Evolutionary conservation across 2,797 vertebrate genomes (phyloP), one percentile per base, ranked within the genome.

Genomic region (Ispidina lecontei): DNA sequence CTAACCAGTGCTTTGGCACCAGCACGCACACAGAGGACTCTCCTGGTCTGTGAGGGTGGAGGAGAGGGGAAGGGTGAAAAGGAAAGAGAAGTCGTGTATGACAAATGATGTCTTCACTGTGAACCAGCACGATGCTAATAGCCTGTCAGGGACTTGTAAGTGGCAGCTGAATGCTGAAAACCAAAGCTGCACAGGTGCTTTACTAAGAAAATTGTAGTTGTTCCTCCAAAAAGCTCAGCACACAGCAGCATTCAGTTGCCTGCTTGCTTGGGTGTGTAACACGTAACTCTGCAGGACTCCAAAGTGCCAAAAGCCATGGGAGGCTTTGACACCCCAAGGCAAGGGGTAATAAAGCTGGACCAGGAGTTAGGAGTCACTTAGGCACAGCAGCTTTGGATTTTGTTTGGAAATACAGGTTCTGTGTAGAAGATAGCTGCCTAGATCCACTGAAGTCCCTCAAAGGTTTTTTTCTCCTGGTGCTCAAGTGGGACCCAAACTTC

Each of bases 301-400:
- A 1, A 91, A 90, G 72, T 39, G 71, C 26, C 49, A 76, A 58
- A 85, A 92, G 26, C 58, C 65, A 54, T 74, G 75, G 31, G 81
- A 92, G 73, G 58, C 81, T 71, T 93, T 93, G 74, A 71, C 43
- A 55, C 43, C 88, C 73, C 54, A 75, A 93, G 21, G n/a, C n/a
- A 21, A 87, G 79, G 87, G 31, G 41, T 51, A 87, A 81, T 92
- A 77, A 89, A 87, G 80, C 46, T 31, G 44, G 89, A 77, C 10
- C 28, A 65, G 44, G 75, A 93, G 55, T 82, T 79, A 76, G 31
- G 81, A 93, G 82, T 49, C 82, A 85, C 84, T 87, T 67, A 74
- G 56, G 89, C 26, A 43, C 1, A 5, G 62, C 21, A 75, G 63
- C 58, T 74, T 91, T 91, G 71, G 11, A 33, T 84, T 88, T 87